Evolutionary conservation across 1,140 invertebrate species (phyloP).

Genomic region (Oncopodura yosiiana): DNA sequence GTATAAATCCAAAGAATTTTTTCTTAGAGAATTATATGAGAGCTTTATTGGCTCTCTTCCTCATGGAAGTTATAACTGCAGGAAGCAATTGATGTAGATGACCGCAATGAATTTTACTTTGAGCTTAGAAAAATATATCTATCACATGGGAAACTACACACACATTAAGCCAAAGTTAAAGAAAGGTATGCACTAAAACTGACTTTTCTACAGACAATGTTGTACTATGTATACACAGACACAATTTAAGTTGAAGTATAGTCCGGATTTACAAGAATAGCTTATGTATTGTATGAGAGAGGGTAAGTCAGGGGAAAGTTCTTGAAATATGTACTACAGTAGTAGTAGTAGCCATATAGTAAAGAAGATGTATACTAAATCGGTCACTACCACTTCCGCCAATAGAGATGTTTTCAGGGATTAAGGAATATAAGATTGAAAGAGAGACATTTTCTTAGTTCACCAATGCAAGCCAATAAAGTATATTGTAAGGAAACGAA

Average conservation of each 20-base stretch:
- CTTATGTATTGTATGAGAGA: not conserved
- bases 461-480: too few relatives aligned
- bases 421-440: constrained; percentile 9
- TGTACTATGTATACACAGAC: not conserved
- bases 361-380: too few relatives aligned
- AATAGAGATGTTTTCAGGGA: constrained; percentile 16
- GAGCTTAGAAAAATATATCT: not conserved
- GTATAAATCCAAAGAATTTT: too few relatives aligned
- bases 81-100: not conserved
- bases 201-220: not conserved
- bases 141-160: not conserved
- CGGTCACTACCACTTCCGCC: constrained; percentile 18
- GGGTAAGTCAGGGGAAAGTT: not conserved
- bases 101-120: not conserved
- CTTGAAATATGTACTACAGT: constrained; percentile 5
- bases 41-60: not conserved
- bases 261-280: not conserved
- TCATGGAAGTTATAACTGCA: not conserved
- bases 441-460: constrained; percentile 3
- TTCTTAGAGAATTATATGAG: too few relatives aligned
- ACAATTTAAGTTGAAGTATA: not conserved
- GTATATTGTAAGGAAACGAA: not conserved
- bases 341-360: constrained; percentile 8
- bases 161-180: too few relatives aligned
- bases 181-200: too few relatives aligned